Evolutionary conservation across 2,888 invertebrate species (phyloP).

Genomic region (Tachystola acroxantha): DNA sequence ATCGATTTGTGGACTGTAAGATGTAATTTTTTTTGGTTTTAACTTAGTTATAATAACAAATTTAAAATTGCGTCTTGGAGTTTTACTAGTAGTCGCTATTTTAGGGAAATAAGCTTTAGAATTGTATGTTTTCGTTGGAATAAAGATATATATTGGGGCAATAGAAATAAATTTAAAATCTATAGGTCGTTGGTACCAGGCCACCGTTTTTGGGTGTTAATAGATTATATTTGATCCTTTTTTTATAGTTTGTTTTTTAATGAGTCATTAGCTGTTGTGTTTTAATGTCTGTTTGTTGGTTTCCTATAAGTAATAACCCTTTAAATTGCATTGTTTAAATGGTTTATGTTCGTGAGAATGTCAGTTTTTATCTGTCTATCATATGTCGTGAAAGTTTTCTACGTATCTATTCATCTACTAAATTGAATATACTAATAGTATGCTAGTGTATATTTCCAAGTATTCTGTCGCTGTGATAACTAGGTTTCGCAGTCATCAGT

Average conservation of each 20-base stretch:
- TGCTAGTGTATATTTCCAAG: no score
- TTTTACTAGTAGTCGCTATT: neutral
- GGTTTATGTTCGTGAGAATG: neutral
- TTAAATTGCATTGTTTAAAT: slow-evolving; percentile 4
- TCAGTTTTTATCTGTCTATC: no score
- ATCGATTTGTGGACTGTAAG: neutral
- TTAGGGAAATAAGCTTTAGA: neutral
- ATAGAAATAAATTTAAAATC: slow-evolving; percentile 62
- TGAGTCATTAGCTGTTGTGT: slow-evolving; percentile 24
- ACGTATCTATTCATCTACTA: no score
- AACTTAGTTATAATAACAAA: slow-evolving; percentile 1
- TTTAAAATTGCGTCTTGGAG: neutral
- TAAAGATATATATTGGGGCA: slow-evolving; percentile 28
- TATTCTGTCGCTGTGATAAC: no score
- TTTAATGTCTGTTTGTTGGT: slow-evolving; percentile 10
- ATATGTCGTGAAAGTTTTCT: no score
- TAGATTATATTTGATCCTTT: slow-evolving; percentile 44
- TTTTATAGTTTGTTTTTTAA: slow-evolving; percentile 19
- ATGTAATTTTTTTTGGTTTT: neutral
- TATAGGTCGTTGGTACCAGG: slow-evolving; percentile 45
- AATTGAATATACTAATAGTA: no score
- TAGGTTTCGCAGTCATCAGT: no score
- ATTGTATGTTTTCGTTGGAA: slow-evolving; percentile 1
- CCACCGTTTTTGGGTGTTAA: slow-evolving; percentile 69
- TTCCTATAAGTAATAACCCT: neutral